phyloP scores from a whole-genome alignment of 2,113 vertebrate genomes.

The Entelurus aequoreus region DNA sequence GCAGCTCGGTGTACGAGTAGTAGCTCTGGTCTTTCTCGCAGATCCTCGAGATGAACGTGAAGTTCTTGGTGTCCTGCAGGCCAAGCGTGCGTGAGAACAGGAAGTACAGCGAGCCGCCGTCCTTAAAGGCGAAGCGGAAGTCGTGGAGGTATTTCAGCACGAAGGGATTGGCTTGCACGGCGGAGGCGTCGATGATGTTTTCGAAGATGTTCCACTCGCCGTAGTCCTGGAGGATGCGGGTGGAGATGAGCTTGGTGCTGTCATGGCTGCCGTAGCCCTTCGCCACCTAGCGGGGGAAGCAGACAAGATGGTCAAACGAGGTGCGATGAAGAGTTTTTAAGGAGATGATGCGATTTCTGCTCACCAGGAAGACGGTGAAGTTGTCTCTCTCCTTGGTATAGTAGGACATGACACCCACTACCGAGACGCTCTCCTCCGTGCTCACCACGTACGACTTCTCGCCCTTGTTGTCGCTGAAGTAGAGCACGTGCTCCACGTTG shows the following conservation, averaged over 20 bases:
- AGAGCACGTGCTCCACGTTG: slow-evolving; percentile 68
- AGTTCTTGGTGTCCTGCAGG: slow-evolving; percentile 74
- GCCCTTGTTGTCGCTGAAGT: slow-evolving; percentile 84
- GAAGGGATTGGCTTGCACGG: slow-evolving; percentile 79
- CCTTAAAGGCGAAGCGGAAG: slow-evolving; percentile 80
- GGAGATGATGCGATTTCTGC: background rate
- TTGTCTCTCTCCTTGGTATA: slow-evolving; percentile 19
- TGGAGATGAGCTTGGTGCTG: slow-evolving; percentile 93
- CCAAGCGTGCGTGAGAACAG: slow-evolving; percentile 84
- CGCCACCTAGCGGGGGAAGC: slow-evolving; percentile 64
- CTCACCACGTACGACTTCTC: slow-evolving; percentile 95
- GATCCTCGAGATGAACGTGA: slow-evolving; percentile 83
- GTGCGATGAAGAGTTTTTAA: background rate
- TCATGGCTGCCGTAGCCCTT: slow-evolving; percentile 87
- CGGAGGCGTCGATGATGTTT: slow-evolving; percentile 81
- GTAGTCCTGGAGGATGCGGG: slow-evolving; percentile 76
- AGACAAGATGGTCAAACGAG: too few relatives aligned
- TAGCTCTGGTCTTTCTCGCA: slow-evolving; percentile 83
- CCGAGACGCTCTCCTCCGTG: slow-evolving; percentile 80
- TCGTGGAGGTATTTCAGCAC: slow-evolving; percentile 71
- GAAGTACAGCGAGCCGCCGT: slow-evolving; percentile 81
- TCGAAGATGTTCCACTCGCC: slow-evolving; percentile 83
- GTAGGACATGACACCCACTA: slow-evolving; percentile 85
- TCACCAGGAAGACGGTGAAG: slow-evolving; percentile 77
- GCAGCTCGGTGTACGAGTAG: slow-evolving; percentile 94